Conservation (phyloP, 2,113 vertebrate species). For the Lasiurus cinereus region DNA sequence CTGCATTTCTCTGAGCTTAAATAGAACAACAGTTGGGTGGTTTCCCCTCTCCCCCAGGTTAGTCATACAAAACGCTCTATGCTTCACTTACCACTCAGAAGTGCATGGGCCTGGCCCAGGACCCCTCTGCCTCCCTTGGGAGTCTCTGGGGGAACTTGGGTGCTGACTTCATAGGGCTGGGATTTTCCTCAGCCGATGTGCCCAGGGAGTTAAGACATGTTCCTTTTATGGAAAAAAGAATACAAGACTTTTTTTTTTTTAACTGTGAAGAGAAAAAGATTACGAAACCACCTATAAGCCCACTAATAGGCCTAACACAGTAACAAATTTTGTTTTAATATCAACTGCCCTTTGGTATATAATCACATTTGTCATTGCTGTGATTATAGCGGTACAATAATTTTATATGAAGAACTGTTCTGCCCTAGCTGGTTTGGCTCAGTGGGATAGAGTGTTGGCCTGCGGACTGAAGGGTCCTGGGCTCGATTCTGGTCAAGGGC, state of each 20-base stretch:
- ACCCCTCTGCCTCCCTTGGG: not conserved
- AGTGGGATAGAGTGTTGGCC: too few relatives aligned
- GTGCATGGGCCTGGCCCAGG: not conserved
- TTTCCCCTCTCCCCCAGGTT: slow-evolving; percentile 51
- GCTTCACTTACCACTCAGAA: slow-evolving; percentile 53
- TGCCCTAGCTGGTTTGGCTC: not conserved
- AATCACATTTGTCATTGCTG: slow-evolving; percentile 13
- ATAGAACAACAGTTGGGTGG: slow-evolving; percentile 69
- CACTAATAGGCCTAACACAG: not conserved
- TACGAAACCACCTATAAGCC: not conserved
- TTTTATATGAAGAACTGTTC: not conserved
- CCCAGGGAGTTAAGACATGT: not conserved
- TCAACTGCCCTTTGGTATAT: not conserved
- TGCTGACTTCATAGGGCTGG: slow-evolving; percentile 39
- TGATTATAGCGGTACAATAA: slow-evolving; percentile 17
- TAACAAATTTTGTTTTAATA: slow-evolving; percentile 58
- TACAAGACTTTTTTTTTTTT: not conserved
- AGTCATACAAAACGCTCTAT: slow-evolving; percentile 74
- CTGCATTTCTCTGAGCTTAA: slow-evolving; percentile 79
- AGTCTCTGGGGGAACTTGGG: slow-evolving; percentile 50
- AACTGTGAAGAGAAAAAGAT: slow-evolving; percentile 25
- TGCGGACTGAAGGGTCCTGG: too few relatives aligned
- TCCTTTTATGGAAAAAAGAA: slow-evolving; percentile 67
- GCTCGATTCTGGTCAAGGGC: too few relatives aligned
- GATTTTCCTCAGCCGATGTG: slow-evolving; percentile 66